Evolutionary conservation across 2,888 invertebrate genomes (phyloP).

Genomic region (Tipula vernalis): DNA sequence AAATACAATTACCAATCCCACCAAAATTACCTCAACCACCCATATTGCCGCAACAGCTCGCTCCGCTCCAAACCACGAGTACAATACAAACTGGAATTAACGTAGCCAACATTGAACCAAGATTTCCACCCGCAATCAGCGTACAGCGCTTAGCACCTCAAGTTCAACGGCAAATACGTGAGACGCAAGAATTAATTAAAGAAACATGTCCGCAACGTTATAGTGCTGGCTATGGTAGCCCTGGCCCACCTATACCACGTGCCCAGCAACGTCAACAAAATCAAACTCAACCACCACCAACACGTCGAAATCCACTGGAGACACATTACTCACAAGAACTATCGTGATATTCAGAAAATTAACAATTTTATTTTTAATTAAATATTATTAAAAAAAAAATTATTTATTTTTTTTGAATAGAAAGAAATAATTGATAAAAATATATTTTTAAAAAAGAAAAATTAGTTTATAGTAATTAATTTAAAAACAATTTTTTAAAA

Average conservation of each 20-base stretch:
- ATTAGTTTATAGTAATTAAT: not conserved
- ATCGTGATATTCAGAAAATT: slow-evolving; percentile 38
- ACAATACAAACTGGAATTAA: not conserved
- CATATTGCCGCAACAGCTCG: not conserved
- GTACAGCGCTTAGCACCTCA: slow-evolving; percentile 36
- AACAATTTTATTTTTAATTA: slow-evolving; percentile 17
- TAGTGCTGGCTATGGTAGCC: slow-evolving; percentile 35
- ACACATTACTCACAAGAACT: slow-evolving; percentile 38
- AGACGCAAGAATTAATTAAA: slow-evolving; percentile 38
- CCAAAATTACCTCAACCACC: slow-evolving; percentile 9
- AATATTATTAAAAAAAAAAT: not conserved
- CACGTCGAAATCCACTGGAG: slow-evolving; percentile 37
- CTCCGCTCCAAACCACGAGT: not conserved
- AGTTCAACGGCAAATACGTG: slow-evolving; percentile 35
- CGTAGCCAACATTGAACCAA: slow-evolving; percentile 26
- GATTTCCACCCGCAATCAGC: slow-evolving; percentile 36
- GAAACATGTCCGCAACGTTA: slow-evolving; percentile 37
- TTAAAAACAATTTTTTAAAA: not conserved
- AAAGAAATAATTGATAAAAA: not conserved
- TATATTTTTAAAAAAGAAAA: not conserved
- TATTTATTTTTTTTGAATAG: not conserved
- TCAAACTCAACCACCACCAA: slow-evolving; percentile 21
- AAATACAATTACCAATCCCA: slow-evolving; percentile 7
- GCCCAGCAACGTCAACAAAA: slow-evolving; percentile 26
- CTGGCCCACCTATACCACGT: slow-evolving; percentile 33